phyloP scores from a whole-genome alignment of 2,888 invertebrate species.

The Chorisops tibialis region DNA sequence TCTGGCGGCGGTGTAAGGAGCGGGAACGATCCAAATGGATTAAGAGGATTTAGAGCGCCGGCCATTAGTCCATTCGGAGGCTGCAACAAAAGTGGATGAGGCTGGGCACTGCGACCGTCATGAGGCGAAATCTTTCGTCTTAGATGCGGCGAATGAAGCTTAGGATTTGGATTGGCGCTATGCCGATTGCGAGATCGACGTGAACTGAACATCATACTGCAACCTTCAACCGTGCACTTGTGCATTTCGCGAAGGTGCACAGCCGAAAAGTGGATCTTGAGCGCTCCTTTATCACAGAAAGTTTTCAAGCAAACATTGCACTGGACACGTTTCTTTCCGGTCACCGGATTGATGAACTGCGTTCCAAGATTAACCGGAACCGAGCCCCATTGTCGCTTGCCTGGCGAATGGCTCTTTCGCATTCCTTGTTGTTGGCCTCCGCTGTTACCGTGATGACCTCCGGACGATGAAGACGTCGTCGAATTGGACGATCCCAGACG shows the following conservation, averaged over 20 bases:
- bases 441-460: slow-evolving; percentile 27
- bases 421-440: slow-evolving; percentile 34
- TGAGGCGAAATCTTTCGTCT: slow-evolving; percentile 92
- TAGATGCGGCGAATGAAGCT: slow-evolving; percentile 92
- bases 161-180: slow-evolving; percentile 97
- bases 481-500: slow-evolving; percentile 22
- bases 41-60: slow-evolving; percentile 67
- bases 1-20: slow-evolving; percentile 63
- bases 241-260: slow-evolving; percentile 99
- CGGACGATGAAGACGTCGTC: slow-evolving; percentile 16
- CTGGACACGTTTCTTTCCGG: slow-evolving; percentile 94
- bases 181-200: slow-evolving; percentile 92
- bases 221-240: slow-evolving; percentile 97
- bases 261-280: slow-evolving; percentile 98
- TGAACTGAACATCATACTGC: slow-evolving; percentile 99
- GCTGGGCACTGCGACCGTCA: slow-evolving; percentile 85
- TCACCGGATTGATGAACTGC: slow-evolving; percentile 87
- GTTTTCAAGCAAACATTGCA: slow-evolving; percentile 98
- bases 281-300: slow-evolving; percentile 98
- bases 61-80: slow-evolving; percentile 57
- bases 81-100: slow-evolving; percentile 76
- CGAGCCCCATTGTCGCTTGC: slow-evolving; percentile 77
- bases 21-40: slow-evolving; percentile 76
- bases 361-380: slow-evolving; percentile 81
- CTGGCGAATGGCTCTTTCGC: slow-evolving; percentile 58